These are phyloP conservation scores for Taenaris catops DNA, from an alignment of 2,888 invertebrate species.

Conservation along the genomic window DNA sequence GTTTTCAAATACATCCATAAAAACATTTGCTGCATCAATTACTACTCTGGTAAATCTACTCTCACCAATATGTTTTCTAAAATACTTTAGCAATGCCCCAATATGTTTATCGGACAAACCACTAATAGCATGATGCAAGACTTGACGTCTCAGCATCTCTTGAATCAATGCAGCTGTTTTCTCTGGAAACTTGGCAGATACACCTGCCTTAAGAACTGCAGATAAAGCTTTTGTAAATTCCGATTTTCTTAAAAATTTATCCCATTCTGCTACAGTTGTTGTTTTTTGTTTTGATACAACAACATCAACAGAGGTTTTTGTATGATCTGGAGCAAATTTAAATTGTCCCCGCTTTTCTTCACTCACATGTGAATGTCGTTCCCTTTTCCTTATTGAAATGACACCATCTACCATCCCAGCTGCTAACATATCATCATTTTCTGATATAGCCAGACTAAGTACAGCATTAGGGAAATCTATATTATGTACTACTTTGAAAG, in stretches of 20 bases:
- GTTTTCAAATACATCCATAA: slow-evolving; percentile 87
- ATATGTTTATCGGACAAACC: slow-evolving; percentile 85
- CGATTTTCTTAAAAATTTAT: slow-evolving; percentile 87
- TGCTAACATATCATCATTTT: slow-evolving; percentile 90
- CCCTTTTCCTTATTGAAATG: slow-evolving; percentile 90
- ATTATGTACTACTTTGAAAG: slow-evolving; percentile 93
- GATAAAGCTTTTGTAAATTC: slow-evolving; percentile 90
- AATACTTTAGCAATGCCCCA: slow-evolving; percentile 84
- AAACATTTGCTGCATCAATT: slow-evolving; percentile 85
- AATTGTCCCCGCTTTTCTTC: slow-evolving; percentile 55
- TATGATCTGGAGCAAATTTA: slow-evolving; percentile 76
- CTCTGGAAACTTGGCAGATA: slow-evolving; percentile 85
- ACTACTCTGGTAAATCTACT: slow-evolving; percentile 86
- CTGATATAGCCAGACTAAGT: slow-evolving; percentile 88
- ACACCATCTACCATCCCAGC: slow-evolving; percentile 97
- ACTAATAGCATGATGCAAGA: slow-evolving; percentile 86
- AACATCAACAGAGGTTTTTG: slow-evolving; percentile 63
- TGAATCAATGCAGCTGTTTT: slow-evolving; percentile 89
- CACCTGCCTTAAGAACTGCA: slow-evolving; percentile 80
- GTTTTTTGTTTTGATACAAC: slow-evolving; percentile 60
- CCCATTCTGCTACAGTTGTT: slow-evolving; percentile 79
- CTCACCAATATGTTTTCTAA: slow-evolving; percentile 86
- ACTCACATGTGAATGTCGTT: slow-evolving; percentile 69
- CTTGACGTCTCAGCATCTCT: slow-evolving; percentile 92
- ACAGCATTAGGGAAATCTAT: slow-evolving; percentile 95